These are phyloP conservation scores for Lacerta agilis DNA, from an alignment of 2,797 vertebrate species.

Conservation along the genomic window DNA sequence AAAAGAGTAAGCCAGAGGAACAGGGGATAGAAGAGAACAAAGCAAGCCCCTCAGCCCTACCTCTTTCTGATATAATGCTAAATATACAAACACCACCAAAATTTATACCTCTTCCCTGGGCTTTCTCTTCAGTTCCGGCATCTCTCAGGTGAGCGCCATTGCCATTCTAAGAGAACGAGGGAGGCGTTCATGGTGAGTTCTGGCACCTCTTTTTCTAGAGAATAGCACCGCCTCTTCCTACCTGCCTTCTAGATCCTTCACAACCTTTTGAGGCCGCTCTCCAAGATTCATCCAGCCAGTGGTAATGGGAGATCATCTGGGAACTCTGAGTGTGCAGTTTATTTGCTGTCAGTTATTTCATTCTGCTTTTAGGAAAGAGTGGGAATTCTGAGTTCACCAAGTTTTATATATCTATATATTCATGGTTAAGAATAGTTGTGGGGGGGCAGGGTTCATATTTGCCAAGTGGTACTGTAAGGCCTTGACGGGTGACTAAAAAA, in stretches of 20 bases:
- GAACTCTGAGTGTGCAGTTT: slow-evolving; percentile 62
- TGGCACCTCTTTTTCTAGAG: no score
- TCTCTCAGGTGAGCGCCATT: no score
- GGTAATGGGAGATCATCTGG: slow-evolving; percentile 49
- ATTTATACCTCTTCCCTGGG: no score
- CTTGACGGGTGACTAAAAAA: slow-evolving; percentile 47
- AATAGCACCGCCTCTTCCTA: background rate
- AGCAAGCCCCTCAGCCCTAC: background rate
- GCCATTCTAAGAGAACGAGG: no score
- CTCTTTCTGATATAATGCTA: background rate
- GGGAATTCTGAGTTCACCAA: slow-evolving; percentile 62
- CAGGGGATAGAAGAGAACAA: no score
- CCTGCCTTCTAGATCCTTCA: background rate
- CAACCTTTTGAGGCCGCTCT: slow-evolving; percentile 1
- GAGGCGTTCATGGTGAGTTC: no score
- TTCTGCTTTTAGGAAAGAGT: slow-evolving; percentile 59
- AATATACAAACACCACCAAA: background rate
- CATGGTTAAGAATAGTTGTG: slow-evolving; percentile 46
- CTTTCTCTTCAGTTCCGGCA: no score
- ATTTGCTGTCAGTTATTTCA: slow-evolving; percentile 61
- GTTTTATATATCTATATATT: slow-evolving; percentile 31
- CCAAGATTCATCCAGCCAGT: slow-evolving; percentile 35
- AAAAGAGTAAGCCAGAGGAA: background rate
- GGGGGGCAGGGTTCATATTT: slow-evolving; percentile 30
- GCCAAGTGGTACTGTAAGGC: slow-evolving; percentile 46